Evolutionary conservation across 2,888 invertebrate genomes (phyloP).

Genomic region (Cacoxenus indagator): DNA sequence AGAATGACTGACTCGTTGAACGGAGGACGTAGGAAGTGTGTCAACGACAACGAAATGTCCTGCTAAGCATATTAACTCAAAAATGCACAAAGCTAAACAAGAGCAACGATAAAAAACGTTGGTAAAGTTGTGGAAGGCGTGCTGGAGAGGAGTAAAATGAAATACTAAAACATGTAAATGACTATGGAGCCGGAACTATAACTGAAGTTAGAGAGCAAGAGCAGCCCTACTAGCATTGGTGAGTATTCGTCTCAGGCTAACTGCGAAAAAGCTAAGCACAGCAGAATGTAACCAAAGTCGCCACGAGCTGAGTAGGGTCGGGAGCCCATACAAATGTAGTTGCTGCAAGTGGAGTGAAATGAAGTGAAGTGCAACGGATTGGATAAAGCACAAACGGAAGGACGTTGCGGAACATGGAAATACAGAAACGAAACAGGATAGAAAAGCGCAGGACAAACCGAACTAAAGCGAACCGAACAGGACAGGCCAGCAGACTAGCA

Average conservation of each 20-base stretch:
- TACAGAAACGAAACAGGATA: slow-evolving; percentile 30
- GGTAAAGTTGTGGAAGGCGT: neutral
- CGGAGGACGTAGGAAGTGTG: neutral
- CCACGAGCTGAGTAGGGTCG: neutral
- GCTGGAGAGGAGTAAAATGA: neutral
- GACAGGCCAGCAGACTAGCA: neutral
- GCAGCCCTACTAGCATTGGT: slow-evolving; percentile 21
- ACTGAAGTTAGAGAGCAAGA: slow-evolving; percentile 4
- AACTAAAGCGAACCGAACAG: neutral
- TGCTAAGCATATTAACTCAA: slow-evolving; percentile 57
- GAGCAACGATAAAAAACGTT: slow-evolving; percentile 31
- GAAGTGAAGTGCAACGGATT: neutral
- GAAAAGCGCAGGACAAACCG: neutral
- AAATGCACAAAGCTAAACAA: slow-evolving; percentile 53
- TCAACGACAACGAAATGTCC: slow-evolving; percentile 48
- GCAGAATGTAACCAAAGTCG: neutral
- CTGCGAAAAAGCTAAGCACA: slow-evolving; percentile 2
- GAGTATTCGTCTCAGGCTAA: neutral
- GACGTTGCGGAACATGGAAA: slow-evolving; percentile 39
- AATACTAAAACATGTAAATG: slow-evolving; percentile 54
- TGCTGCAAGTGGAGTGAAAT: slow-evolving; percentile 6
- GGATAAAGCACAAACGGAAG: slow-evolving; percentile 20
- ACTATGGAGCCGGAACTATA: slow-evolving; percentile 35
- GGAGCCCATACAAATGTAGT: slow-evolving; percentile 14
- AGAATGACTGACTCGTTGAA: slow-evolving; percentile 27